phyloP scores from a whole-genome alignment of 2,888 invertebrate genomes.

The Coenonympha arcania region DNA sequence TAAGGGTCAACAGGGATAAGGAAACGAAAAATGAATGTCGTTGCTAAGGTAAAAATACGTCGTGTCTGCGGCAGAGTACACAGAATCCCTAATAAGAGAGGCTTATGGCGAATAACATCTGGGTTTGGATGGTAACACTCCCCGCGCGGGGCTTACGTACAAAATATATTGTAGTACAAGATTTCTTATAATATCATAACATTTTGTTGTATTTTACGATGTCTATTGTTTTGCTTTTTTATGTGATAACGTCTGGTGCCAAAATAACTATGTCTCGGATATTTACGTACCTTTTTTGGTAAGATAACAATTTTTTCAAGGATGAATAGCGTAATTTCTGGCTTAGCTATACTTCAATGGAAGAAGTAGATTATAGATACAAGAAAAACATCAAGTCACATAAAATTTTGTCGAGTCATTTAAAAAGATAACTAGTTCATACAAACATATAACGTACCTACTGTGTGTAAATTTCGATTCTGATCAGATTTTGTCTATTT shows the following conservation, averaged over 20 bases:
- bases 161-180: conserved; percentile 65
- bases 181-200: conserved; percentile 34
- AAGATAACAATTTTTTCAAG: background rate
- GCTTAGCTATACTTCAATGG: no score
- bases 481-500: no score
- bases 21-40: no score
- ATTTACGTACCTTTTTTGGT: background rate
- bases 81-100: conserved; percentile 69
- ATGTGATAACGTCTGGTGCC: background rate
- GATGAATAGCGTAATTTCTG: no score
- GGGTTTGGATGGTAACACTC: conserved; percentile 64
- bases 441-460: no score
- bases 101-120: conserved; percentile 71
- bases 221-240: background rate
- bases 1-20: no score
- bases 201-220: conserved; percentile 1
- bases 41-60: no score
- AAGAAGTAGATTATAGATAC: no score
- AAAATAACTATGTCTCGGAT: background rate
- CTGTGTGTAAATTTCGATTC: no score
- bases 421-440: no score
- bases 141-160: conserved; percentile 52
- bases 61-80: conserved; percentile 50
- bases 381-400: no score
- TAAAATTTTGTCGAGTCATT: no score